Percentiles rank a stretch among this genome's conserved stretches.
Conservation (phyloP, 1,140 invertebrate species). For the Drosophila sucinea region DNA sequence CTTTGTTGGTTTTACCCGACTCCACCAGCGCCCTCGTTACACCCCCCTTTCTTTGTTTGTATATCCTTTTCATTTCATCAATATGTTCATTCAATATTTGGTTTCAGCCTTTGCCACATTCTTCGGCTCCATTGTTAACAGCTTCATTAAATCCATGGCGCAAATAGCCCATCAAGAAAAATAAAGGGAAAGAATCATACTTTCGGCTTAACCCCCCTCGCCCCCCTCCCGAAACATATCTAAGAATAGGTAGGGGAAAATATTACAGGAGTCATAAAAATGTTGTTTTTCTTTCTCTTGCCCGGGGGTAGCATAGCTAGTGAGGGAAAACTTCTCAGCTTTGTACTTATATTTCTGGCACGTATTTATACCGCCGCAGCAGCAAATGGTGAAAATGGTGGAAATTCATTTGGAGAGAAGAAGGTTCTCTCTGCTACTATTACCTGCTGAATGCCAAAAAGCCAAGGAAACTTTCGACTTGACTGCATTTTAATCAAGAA, state of each 20-base stretch:
- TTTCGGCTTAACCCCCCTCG: neutral
- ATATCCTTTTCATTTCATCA: conserved; percentile 9
- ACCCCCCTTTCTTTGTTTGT: neutral
- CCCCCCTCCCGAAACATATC: neutral
- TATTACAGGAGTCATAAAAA: conserved; percentile 60
- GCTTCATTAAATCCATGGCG: conserved; percentile 54
- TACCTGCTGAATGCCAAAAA: conserved; percentile 49
- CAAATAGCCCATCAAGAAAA: conserved; percentile 38
- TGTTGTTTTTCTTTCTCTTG: conserved; percentile 21
- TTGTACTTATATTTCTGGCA: conserved; percentile 58
- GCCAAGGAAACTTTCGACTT: conserved; percentile 67
- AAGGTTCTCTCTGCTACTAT: conserved; percentile 23
- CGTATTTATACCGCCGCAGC: conserved; percentile 52
- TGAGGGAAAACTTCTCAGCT: conserved; percentile 26
- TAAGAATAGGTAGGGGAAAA: conserved; percentile 16
- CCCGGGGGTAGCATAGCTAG: conserved; percentile 24
- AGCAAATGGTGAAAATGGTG: conserved; percentile 39
- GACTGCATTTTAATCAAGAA: conserved; percentile 79
- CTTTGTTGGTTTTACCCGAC: neutral
- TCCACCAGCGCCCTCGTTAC: neutral
- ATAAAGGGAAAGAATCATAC: conserved; percentile 13
- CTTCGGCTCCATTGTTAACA: conserved; percentile 50
- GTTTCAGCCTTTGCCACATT: conserved; percentile 16
- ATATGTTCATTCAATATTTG: conserved; percentile 22
- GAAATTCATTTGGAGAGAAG: conserved; percentile 62